Conservation (phyloP, 2,113 vertebrate genomes). For the Microcebus lehilahytsara region DNA sequence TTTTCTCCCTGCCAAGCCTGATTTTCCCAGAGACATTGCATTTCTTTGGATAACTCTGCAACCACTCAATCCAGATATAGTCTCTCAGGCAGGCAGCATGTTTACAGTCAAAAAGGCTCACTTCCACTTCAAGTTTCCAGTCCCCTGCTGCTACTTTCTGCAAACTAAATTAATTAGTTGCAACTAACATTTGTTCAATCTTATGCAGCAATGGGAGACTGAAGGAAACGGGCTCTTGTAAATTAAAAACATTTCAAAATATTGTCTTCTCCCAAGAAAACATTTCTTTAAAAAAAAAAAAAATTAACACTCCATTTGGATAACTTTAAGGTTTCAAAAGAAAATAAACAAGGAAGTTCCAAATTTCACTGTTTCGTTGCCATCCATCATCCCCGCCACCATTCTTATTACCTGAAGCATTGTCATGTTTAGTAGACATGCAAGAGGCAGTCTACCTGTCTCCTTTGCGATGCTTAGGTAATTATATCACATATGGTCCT, state of each 20-base stretch:
- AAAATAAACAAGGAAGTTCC: slow-evolving; percentile 56
- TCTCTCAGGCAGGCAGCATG: slow-evolving; percentile 71
- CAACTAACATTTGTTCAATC: slow-evolving; percentile 79
- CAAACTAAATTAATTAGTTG: slow-evolving; percentile 81
- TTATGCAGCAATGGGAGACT: slow-evolving; percentile 34
- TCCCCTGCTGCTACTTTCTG: slow-evolving; percentile 80
- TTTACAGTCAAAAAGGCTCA: slow-evolving; percentile 78
- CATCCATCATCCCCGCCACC: background rate
- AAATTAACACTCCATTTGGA: slow-evolving; percentile 74
- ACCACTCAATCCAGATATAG: slow-evolving; percentile 71
- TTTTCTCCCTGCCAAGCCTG: slow-evolving; percentile 59
- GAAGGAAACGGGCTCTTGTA: slow-evolving; percentile 61
- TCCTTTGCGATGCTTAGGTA: background rate
- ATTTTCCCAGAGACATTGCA: slow-evolving; percentile 64
- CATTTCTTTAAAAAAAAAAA: slow-evolving; percentile 60
- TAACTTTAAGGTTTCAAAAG: slow-evolving; percentile 66
- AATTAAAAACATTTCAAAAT: slow-evolving; percentile 77
- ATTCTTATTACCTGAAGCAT: background rate
- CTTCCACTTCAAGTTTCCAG: slow-evolving; percentile 77
- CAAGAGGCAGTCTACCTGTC: background rate
- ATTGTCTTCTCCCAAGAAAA: slow-evolving; percentile 78
- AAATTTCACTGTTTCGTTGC: background rate
- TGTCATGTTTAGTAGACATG: rapidly evolving
- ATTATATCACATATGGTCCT: background rate
- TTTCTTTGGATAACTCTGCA: slow-evolving; percentile 72